Evolutionary conservation across 2,797 vertebrate species (phyloP).

Genomic region (Acrocephalus scirpaceus): DNA sequence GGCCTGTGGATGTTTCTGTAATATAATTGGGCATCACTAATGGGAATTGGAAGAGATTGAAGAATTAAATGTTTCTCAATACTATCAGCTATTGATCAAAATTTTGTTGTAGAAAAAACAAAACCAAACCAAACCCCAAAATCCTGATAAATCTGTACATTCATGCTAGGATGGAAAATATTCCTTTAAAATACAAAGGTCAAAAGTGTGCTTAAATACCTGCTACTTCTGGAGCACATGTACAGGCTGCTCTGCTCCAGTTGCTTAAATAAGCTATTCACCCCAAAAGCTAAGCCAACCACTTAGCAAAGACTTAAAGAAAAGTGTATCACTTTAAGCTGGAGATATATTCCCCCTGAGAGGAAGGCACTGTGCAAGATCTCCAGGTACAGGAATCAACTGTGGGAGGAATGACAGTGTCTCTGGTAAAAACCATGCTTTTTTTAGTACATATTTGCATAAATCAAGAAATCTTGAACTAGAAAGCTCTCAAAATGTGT

Average conservation of each 20-base stretch:
- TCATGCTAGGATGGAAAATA: not conserved
- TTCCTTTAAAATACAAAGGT: not conserved
- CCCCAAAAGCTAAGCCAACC: not conserved
- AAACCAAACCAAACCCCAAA: not conserved
- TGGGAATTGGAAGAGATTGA: not conserved
- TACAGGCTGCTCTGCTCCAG: not conserved
- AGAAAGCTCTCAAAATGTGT: not conserved
- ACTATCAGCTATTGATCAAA: not conserved
- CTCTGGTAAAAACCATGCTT: not conserved
- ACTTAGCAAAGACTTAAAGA: not conserved
- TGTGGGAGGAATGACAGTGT: not conserved
- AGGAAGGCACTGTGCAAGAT: not conserved
- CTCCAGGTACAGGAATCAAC: not conserved
- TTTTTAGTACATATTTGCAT: not conserved
- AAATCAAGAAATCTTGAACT: not conserved
- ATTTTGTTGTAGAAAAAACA: not conserved
- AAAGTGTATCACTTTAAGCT: not conserved
- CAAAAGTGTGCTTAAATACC: not conserved
- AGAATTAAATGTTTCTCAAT: not conserved
- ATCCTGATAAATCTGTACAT: not conserved
- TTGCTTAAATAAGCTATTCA: not conserved
- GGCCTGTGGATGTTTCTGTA: not conserved
- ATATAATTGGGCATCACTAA: not conserved
- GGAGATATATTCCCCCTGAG: not conserved
- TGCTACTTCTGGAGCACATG: not conserved